Evolutionary conservation across 2,797 vertebrate genomes (phyloP).

Genomic region (Prunella strophiata): DNA sequence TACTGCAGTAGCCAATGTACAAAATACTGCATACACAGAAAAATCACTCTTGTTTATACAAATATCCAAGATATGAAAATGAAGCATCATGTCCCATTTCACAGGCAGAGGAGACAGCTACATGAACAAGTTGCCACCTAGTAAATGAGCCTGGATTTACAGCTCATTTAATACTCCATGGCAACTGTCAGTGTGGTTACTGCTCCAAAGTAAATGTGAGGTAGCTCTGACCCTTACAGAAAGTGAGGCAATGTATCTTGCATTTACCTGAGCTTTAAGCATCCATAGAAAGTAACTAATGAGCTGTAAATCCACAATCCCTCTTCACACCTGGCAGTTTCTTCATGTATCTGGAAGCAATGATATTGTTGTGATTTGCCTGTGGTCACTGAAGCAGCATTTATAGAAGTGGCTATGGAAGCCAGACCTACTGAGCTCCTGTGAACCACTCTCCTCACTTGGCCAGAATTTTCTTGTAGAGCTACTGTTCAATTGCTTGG

Average conservation of each 20-base stretch:
- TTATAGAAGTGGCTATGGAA: neutral
- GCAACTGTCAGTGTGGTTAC: conserved; percentile 34
- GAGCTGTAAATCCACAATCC: conserved; percentile 20
- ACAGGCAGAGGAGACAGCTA: conserved; percentile 18
- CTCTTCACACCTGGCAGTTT: neutral
- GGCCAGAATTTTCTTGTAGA: neutral
- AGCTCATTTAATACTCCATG: conserved; percentile 61
- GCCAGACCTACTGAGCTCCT: neutral
- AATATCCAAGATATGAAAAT: neutral
- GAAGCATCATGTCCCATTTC: neutral
- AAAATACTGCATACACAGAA: neutral
- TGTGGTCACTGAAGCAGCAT: neutral
- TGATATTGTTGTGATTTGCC: neutral
- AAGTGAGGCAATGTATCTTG: conserved; percentile 17
- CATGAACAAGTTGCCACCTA: conserved; percentile 14
- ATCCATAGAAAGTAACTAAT: conserved; percentile 35
- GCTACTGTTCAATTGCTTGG: neutral
- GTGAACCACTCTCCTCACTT: neutral
- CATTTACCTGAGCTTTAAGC: conserved; percentile 39
- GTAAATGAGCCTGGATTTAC: conserved; percentile 47
- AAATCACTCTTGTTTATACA: neutral
- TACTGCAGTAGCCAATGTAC: neutral
- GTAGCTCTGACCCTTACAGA: conserved; percentile 23
- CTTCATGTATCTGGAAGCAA: neutral
- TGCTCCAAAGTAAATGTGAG: conserved; percentile 16